Base-by-base conservation (phyloP, 2,888 invertebrate species). In the Caenorhabditis drosophilae region DNA sequence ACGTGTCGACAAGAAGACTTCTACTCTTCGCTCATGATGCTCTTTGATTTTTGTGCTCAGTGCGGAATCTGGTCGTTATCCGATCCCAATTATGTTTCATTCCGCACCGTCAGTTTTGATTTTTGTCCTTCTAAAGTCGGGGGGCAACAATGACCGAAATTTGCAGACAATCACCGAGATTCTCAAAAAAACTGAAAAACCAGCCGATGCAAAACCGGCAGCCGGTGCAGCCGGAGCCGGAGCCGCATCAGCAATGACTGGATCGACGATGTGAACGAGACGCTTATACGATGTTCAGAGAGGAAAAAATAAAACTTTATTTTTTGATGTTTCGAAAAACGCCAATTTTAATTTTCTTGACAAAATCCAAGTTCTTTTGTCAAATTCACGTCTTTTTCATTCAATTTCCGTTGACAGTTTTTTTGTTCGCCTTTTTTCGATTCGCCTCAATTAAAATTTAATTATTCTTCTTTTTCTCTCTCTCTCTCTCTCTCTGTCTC, bases 1-100 rank as follows among this genome's bases (percentile, higher is more conserved):
- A 9, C 56, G 12, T 50, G 58, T 20, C 38, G 60, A 2, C 42
- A 41, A 40, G 49, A 56, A 16, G 66, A 66, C 31, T 66, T 60
- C 38, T 66, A 50, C 23, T 60, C 66, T 26, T 60, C 60, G 2
- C 15, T 66, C 22, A 38, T 48, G 25, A 51, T 44, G 4, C 56
- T 60, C 15, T 60, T 66, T 26, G 26, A 36, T 0, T 66, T 60
- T 25, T 31, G 52, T 18, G 41, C 18, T 15, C 66, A 60, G 36
- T 49, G 40, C 35, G 40, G 56, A 35, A n/a, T 38, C 7, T 46
- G 56, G 41, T 42, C 46, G 25, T 47, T 44, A 34, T 27, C 41
- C 4, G 56, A 66, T n/a, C 22, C 3, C 16, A 35, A 23, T 4
- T 64, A 40, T 35, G 9, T 35, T 45, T 23, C 18, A 2, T 23